These are phyloP conservation scores for Lipotes vexillifer DNA, from an alignment of 2,113 vertebrate species.

Conservation along the genomic window DNA sequence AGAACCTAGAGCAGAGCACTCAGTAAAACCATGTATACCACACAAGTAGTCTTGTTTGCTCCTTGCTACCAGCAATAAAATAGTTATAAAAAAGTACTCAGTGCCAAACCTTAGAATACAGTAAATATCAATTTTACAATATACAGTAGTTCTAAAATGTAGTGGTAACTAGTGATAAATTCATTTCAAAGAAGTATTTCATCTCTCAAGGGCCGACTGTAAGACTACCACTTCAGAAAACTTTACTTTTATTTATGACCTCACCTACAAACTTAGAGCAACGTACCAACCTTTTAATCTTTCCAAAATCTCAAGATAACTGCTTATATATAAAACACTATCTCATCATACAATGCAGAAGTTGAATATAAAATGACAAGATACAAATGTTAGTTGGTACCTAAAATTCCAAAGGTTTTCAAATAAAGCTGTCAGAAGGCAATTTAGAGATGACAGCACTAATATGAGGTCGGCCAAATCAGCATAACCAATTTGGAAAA, in stretches of 20 bases:
- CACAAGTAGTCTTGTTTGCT: not conserved
- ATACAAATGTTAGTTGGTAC: not conserved
- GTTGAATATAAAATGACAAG: slow-evolving; percentile 14
- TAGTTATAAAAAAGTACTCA: not conserved
- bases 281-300: not conserved
- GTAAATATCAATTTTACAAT: not conserved
- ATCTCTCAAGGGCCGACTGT: not conserved
- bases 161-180: slow-evolving; percentile 4
- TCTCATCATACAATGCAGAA: not conserved
- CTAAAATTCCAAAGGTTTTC: slow-evolving; percentile 26
- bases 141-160: not conserved
- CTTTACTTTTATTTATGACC: slow-evolving; percentile 32
- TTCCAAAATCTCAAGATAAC: slow-evolving; percentile 34
- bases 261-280: not conserved
- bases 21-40: not conserved
- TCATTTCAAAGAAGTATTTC: slow-evolving; percentile 40
- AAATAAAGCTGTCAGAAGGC: slow-evolving; percentile 48
- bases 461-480: slow-evolving; percentile 4
- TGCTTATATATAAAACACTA: not conserved
- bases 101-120: not conserved
- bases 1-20: not conserved
- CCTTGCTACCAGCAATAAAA: not conserved
- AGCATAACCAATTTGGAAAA: not conserved
- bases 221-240: slow-evolving; percentile 13
- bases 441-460: slow-evolving; percentile 25